Evolutionary conservation across 2,797 vertebrate genomes (phyloP).

Genomic region (Chrysocyon brachyurus): DNA sequence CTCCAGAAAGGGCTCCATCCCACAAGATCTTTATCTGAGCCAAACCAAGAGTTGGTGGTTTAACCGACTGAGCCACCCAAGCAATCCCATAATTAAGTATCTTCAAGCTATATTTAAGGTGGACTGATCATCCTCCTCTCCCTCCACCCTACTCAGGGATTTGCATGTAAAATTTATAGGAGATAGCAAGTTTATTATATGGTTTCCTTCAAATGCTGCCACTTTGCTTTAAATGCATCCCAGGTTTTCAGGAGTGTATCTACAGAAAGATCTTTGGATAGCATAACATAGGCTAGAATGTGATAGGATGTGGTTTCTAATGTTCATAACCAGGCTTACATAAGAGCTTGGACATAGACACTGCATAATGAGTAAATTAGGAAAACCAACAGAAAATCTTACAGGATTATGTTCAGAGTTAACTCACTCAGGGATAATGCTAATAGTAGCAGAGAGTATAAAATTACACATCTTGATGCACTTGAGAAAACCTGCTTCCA

Average conservation of each 20-base stretch:
- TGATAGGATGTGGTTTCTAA: neutral
- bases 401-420: neutral
- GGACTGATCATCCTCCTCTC: neutral
- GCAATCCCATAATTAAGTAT: neutral
- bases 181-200: neutral
- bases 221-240: neutral
- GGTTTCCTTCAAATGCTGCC: neutral
- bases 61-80: neutral
- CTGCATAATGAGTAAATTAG: neutral
- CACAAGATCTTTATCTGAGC: neutral
- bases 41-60: neutral
- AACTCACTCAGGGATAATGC: neutral
- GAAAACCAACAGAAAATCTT: neutral
- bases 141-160: neutral
- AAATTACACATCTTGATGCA: neutral
- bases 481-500: neutral
- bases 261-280: neutral
- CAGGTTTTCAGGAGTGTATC: neutral
- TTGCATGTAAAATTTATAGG: neutral
- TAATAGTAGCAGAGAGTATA: neutral
- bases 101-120: neutral
- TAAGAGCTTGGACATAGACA: neutral
- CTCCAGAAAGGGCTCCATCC: neutral
- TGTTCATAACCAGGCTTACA: neutral
- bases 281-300: neutral